Evolutionary conservation across 2,797 vertebrate species (phyloP).

Genomic region (Pseudochaenichthys georgianus): DNA sequence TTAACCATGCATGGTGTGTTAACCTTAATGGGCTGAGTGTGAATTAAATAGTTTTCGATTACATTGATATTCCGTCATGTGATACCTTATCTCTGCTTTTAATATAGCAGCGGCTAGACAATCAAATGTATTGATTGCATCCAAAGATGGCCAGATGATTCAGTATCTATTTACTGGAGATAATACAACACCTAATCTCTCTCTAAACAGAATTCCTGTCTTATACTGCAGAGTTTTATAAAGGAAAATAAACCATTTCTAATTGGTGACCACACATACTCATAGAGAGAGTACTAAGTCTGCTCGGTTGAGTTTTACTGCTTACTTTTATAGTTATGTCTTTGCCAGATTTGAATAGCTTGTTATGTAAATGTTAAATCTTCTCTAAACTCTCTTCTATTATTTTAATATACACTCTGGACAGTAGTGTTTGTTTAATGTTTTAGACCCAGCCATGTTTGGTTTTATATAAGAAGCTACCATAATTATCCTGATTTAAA

Average conservation of each 20-base stretch:
- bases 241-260: background rate
- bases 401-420: background rate
- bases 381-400: background rate
- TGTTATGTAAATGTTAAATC: background rate
- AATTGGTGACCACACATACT: background rate
- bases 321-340: background rate
- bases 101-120: background rate
- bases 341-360: background rate
- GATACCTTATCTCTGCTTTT: background rate
- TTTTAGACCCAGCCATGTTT: background rate
- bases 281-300: background rate
- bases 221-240: background rate
- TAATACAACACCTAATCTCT: background rate
- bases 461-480: background rate
- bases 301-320: background rate
- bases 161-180: background rate
- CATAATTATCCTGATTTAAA: constrained; percentile 42
- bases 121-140: constrained; percentile 1
- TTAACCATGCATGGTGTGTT: constrained; percentile 23
- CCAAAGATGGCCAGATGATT: background rate
- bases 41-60: background rate
- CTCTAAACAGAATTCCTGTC: background rate
- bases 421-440: background rate
- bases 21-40: background rate
- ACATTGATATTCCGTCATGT: background rate